Evolutionary conservation across 2,888 invertebrate species (phyloP).

Genomic region (Allophyes oxyacanthae): DNA sequence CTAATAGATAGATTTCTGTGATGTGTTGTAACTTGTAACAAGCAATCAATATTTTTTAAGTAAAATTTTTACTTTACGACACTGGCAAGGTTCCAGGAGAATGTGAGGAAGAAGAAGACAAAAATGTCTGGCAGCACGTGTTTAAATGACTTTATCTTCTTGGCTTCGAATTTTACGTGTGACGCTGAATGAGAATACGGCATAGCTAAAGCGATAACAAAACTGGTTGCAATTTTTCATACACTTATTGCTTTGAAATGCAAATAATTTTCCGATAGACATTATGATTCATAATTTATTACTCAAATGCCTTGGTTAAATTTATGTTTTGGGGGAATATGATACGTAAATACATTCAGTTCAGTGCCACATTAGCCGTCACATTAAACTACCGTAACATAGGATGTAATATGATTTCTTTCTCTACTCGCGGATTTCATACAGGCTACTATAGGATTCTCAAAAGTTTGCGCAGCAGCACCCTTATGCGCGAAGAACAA

Average conservation of each 20-base stretch:
- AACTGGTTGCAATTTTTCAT: conserved; percentile 37
- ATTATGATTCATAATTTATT: conserved; percentile 23
- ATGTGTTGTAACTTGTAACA: no score
- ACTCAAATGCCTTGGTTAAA: conserved; percentile 11
- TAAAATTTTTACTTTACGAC: no score
- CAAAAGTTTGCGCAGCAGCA: no score
- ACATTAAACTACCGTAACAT: conserved; percentile 29
- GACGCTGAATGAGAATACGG: conserved; percentile 27
- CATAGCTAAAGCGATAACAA: conserved; percentile 42
- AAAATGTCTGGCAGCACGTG: conserved; percentile 17
- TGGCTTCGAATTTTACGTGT: conserved; percentile 28
- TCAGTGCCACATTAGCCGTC: conserved; percentile 30
- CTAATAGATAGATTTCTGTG: no score
- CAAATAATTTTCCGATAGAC: conserved; percentile 34
- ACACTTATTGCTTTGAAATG: conserved; percentile 36
- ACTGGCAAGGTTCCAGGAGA: no score
- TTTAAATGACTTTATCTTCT: conserved; percentile 28
- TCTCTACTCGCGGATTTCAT: no score
- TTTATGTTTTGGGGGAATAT: conserved; percentile 27
- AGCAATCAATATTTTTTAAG: no score
- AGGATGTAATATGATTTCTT: background rate
- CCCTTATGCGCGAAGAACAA: no score
- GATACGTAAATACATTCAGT: conserved; percentile 24
- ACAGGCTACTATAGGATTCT: no score
- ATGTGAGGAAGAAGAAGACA: background rate